Conservation (phyloP, 2,888 invertebrate genomes). For the Nemoura dubitans region DNA sequence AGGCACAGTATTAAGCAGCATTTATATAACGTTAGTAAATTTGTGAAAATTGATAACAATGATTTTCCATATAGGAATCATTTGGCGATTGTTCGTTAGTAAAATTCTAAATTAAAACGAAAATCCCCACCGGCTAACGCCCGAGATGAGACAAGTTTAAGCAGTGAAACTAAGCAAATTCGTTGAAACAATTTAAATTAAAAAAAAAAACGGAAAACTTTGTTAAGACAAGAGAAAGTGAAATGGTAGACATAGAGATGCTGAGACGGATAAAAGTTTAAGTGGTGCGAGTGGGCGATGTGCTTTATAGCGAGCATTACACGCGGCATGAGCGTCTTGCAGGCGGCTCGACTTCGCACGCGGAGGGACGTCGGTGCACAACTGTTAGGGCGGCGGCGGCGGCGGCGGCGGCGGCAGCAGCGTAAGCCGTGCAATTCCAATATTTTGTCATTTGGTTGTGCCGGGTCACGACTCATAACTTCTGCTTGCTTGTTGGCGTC, state of each 20-base stretch:
- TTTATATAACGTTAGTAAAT: not conserved
- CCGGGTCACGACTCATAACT: constrained; percentile 39
- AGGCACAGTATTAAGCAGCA: not conserved
- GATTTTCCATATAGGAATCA: not conserved
- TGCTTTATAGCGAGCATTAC: not conserved
- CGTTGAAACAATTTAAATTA: constrained; percentile 12
- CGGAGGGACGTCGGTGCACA: no score
- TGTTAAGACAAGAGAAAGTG: constrained; percentile 1
- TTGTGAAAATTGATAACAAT: not conserved
- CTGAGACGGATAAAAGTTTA: not conserved
- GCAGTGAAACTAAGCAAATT: not conserved
- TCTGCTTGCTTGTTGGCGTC: constrained; percentile 21
- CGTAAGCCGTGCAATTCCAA: constrained; percentile 40
- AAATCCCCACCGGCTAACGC: not conserved
- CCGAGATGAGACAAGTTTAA: not conserved
- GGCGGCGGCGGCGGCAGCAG: not conserved
- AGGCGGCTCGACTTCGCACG: no score
- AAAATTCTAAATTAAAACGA: not conserved
- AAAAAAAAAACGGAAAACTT: not conserved
- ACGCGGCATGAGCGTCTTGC: not conserved
- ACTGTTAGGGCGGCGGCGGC: not conserved
- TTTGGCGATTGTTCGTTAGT: not conserved
- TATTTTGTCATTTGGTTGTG: constrained; percentile 39
- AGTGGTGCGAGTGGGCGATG: not conserved
- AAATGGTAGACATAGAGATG: not conserved